These are phyloP conservation scores for Gasterosteus nipponicus DNA, from an alignment of 2,113 vertebrate genomes.

Conservation along the genomic window DNA sequence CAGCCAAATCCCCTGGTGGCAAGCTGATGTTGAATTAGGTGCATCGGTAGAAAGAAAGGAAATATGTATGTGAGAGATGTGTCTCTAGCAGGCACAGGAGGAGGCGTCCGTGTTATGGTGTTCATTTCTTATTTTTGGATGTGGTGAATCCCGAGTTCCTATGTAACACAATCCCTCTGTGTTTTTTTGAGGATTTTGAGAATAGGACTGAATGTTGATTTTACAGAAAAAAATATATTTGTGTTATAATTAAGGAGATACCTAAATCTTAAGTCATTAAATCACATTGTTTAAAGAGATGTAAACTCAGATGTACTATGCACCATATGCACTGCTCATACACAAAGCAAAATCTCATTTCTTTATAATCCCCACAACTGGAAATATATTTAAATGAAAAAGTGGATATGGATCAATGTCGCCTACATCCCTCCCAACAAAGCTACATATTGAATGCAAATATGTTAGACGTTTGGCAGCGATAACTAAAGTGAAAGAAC, in stretches of 20 bases:
- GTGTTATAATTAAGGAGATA: not conserved
- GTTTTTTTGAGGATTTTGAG: slow-evolving; percentile 1
- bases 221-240: not conserved
- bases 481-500: not conserved
- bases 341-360: slow-evolving; percentile 33
- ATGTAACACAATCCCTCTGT: slow-evolving; percentile 8
- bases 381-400: slow-evolving; percentile 19
- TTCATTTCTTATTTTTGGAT: slow-evolving; percentile 50
- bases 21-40: slow-evolving; percentile 78
- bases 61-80: slow-evolving; percentile 68
- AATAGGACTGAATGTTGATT: slow-evolving; percentile 4
- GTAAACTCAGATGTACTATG: not conserved
- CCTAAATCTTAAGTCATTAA: not conserved
- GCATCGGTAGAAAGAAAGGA: slow-evolving; percentile 57
- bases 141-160: slow-evolving; percentile 14
- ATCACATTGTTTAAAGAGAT: not conserved
- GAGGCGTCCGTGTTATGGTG: slow-evolving; percentile 38
- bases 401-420: slow-evolving; percentile 2
- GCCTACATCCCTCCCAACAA: not conserved
- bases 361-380: slow-evolving; percentile 18
- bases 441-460: slow-evolving; percentile 8
- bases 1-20: slow-evolving; percentile 78
- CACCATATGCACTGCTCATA: not conserved
- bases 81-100: slow-evolving; percentile 47
- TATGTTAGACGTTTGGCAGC: not conserved